phyloP scores from a whole-genome alignment of 2,888 invertebrate genomes.

The Lithophane semibrunnea region DNA sequence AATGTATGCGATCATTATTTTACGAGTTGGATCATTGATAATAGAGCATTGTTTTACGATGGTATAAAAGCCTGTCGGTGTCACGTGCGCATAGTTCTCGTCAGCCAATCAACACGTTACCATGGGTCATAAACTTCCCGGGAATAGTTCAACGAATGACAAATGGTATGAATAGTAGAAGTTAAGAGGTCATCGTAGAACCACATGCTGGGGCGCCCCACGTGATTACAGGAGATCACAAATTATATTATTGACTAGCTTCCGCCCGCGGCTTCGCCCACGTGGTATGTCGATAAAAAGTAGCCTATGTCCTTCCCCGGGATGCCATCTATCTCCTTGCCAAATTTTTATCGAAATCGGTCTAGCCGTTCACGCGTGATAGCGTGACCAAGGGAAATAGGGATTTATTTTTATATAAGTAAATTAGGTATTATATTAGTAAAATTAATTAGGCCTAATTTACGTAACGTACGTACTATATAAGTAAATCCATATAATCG shows the following conservation, averaged over 20 bases:
- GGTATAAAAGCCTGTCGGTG: constrained; percentile 18
- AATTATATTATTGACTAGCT: constrained; percentile 1
- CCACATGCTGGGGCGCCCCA: constrained; percentile 7
- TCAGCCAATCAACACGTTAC: constrained; percentile 41
- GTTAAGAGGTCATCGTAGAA: constrained; percentile 26
- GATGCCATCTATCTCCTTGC: too few species aligned
- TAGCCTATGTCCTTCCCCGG: too few species aligned
- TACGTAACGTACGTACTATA: too few species aligned
- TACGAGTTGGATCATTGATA: constrained; percentile 44
- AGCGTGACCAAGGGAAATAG: too few species aligned
- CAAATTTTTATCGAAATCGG: too few species aligned
- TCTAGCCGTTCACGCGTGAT: too few species aligned
- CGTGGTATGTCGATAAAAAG: too few species aligned
- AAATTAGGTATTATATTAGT: too few species aligned
- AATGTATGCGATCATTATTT: constrained; percentile 48
- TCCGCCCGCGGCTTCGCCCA: too few species aligned
- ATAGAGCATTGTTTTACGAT: constrained; percentile 54
- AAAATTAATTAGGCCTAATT: too few species aligned
- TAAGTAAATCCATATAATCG: too few species aligned
- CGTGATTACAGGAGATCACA: neutral
- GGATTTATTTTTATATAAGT: too few species aligned
- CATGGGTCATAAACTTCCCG: constrained; percentile 32
- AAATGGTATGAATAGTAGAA: constrained; percentile 26
- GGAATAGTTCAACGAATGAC: constrained; percentile 40
- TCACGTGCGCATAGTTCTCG: constrained; percentile 42